Conservation (phyloP, 2,888 invertebrate species). For the Sialis lutaria region DNA sequence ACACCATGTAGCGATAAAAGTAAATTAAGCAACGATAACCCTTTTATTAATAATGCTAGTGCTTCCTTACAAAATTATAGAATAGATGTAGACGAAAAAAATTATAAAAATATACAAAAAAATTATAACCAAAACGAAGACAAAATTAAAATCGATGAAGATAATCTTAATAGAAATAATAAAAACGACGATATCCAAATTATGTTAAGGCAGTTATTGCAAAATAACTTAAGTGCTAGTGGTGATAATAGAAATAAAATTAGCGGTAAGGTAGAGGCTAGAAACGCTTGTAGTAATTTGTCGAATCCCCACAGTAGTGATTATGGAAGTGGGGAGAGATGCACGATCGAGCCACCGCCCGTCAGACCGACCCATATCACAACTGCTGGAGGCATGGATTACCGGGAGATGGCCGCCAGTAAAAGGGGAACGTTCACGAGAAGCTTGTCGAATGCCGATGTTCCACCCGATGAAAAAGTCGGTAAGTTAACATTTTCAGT, state of each 20-base stretch:
- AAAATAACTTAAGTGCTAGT: slow-evolving; percentile 10
- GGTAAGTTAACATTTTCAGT: slow-evolving; percentile 28
- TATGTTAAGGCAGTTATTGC: neutral
- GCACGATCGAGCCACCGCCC: slow-evolving; percentile 7
- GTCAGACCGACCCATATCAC: slow-evolving; percentile 11
- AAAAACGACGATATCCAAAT: neutral
- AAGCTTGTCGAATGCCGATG: slow-evolving; percentile 67
- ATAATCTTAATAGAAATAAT: neutral
- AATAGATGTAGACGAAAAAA: neutral
- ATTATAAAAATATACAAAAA: neutral
- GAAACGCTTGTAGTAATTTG: slow-evolving; percentile 3
- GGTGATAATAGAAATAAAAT: slow-evolving; percentile 1
- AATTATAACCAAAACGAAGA: neutral
- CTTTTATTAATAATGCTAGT: neutral
- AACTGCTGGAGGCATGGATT: slow-evolving; percentile 17
- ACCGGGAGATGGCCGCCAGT: slow-evolving; percentile 37
- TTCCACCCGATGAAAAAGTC: slow-evolving; percentile 69
- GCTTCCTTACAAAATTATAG: neutral
- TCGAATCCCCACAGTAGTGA: slow-evolving; percentile 30
- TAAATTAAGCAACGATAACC: neutral
- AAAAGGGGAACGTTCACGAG: slow-evolving; percentile 47
- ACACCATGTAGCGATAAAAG: slow-evolving; percentile 13
- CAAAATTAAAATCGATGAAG: neutral
- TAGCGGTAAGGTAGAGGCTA: slow-evolving; percentile 2
- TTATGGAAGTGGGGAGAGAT: slow-evolving; percentile 25